Base-by-base conservation (phyloP, 2,888 invertebrate genomes). In the Andrena minutula region DNA sequence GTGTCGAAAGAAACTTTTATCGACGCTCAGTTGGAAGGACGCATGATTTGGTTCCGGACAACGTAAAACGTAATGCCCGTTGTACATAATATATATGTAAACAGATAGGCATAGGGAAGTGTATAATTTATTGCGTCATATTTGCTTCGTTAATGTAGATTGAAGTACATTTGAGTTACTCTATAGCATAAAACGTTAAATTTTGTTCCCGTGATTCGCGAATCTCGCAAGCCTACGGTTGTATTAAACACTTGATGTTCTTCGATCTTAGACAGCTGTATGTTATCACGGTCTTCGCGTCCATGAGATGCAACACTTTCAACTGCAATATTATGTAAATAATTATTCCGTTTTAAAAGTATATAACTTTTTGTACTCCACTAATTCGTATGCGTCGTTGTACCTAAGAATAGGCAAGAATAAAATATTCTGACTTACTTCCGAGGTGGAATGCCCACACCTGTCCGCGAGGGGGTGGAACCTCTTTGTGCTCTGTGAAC, bases 291-390 rank as follows among this genome's bases (percentile, higher is more conserved):
- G 51, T 23, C 35, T 69, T 64, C n/a, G 12, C 10, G 76, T 61
- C 47, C 49, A 69, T 2, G 41, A 65, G 23, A 64, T 16, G n/a
- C 8, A 16, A 16, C 47, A 66, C 12, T 49, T 66, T 2, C 30
- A 28, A 51, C 68, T 35, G 65, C 70, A 66, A 64, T 12, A 65
- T 60, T 64, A 47, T 87, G 80, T 88, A 87, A 75, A 85, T 87
- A 85, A 63, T 73, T 79, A 61, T 77, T 72, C 63, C 70, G 69
- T 76, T 86, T 69, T 63, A 74, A 63, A 66, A 30, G 72, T 28
- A 65, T 75, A 77, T 64, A 76, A 79, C 65, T 79, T 85, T 84
- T 86, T 86, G 56, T 86, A 86, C 82, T 81, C 47, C 63, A 79
- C 53, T 65, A 61, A 60, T 82, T 83, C 53, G 71, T 78, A 77